phyloP scores from a whole-genome alignment of 2,888 invertebrate species.

The Drosophila colorata region DNA sequence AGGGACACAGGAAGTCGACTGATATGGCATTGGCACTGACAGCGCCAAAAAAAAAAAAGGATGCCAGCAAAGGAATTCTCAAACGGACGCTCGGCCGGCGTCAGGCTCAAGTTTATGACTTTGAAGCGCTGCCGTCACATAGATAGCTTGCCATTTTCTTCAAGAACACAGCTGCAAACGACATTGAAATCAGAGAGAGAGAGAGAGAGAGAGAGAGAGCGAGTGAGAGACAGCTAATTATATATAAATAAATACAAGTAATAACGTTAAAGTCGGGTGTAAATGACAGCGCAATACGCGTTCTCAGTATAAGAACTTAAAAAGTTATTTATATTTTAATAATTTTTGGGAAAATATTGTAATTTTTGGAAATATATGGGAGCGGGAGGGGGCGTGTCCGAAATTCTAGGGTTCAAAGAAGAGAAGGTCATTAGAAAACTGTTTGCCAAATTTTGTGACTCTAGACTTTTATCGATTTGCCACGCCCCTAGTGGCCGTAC shows the following conservation, averaged over 20 bases:
- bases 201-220: background rate
- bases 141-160: slow-evolving; percentile 20
- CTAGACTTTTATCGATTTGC: too few relatives aligned
- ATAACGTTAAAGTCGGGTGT: too few relatives aligned
- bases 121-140: slow-evolving; percentile 53
- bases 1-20: slow-evolving; percentile 45
- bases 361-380: too few relatives aligned
- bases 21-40: slow-evolving; percentile 45
- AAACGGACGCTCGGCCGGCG: slow-evolving; percentile 13
- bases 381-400: too few relatives aligned
- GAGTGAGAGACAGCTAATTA: slow-evolving; percentile 7
- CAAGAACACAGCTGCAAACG: slow-evolving; percentile 12
- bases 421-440: too few relatives aligned
- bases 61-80: slow-evolving; percentile 39
- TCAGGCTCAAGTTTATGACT: slow-evolving; percentile 65
- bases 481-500: too few relatives aligned
- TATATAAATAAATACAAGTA: slow-evolving; percentile 2
- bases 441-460: too few relatives aligned
- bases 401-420: too few relatives aligned
- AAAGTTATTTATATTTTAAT: too few relatives aligned
- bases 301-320: too few relatives aligned
- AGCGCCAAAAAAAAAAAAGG: slow-evolving; percentile 28
- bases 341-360: too few relatives aligned
- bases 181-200: slow-evolving; percentile 37
- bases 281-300: too few relatives aligned